These are phyloP conservation scores for Coturnix japonica DNA, from an alignment of 2,113 vertebrate genomes.

Conservation along the genomic window DNA sequence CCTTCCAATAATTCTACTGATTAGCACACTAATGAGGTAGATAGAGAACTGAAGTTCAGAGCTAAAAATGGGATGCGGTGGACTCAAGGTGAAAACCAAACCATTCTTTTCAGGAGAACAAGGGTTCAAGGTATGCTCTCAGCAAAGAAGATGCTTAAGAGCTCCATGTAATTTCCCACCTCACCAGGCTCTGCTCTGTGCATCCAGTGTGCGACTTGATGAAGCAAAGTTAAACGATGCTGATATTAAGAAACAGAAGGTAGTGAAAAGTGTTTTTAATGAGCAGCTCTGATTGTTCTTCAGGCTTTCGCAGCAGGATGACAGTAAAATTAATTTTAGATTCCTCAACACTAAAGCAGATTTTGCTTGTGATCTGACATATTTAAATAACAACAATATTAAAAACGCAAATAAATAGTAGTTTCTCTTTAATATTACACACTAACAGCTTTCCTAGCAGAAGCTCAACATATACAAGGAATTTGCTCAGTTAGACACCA, in stretches of 20 bases:
- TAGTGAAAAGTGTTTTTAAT: background rate
- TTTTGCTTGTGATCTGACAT: background rate
- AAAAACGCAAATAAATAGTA: background rate
- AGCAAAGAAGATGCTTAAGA: conserved; percentile 23
- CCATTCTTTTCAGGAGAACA: conserved; percentile 29
- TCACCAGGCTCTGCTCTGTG: conserved; percentile 8
- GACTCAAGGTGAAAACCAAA: conserved; percentile 34
- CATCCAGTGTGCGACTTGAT: background rate
- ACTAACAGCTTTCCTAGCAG: background rate
- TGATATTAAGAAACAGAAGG: conserved; percentile 28
- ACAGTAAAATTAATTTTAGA: background rate
- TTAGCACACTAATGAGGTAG: conserved; percentile 15
- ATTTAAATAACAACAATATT: background rate
- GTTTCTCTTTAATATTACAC: background rate
- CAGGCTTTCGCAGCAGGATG: background rate
- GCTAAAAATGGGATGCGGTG: conserved; percentile 17
- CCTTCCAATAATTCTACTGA: conserved; percentile 47
- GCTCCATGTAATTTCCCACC: background rate
- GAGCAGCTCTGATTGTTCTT: background rate
- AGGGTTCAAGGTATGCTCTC: background rate
- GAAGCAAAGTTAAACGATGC: background rate
- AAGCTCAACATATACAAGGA: background rate
- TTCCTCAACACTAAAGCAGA: background rate
- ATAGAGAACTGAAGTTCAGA: background rate
- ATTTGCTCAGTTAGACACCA: background rate